Base-by-base conservation (phyloP, 2,888 invertebrate species). In the Geotrupes spiniger region DNA sequence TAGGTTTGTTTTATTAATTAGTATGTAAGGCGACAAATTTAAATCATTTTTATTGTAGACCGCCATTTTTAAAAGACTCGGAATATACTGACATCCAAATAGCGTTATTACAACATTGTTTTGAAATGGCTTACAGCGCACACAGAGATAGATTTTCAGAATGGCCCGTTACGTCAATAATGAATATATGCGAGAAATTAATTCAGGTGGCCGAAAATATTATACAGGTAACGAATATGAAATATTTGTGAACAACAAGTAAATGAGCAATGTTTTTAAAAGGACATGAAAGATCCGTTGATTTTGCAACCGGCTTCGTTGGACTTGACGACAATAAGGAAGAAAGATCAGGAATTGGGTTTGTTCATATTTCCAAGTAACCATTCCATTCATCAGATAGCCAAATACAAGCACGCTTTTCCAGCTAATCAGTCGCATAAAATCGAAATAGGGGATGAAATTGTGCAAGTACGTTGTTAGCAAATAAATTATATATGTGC, bases 371-470 rank as follows among this genome's bases (percentile, higher is more conserved):
- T 89, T 65, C 89, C 93, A 6, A 89, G 89, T 31, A 90, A 87
- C 73, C 88, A 87, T 71, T 84, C 86, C 0, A 79, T 84, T 55
- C 83, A 79, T 68, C 89, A 92, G 68, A 88, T 98, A 49, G 89
- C 89, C 11, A 89, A 90, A 67, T 88, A 96, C 43, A 91, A 92
- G 69, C 87, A 88, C 72, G 88, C 92, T 64, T 92, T 93, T 40
- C 92, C 94, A 1, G 94, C 96, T 29, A 93, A 95, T 74, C 84
- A 89, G 26, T 90, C 91, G 60, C 90, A 90, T 1, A 92, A 91
- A 75, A 87, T 98, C 64, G 94, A 94, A 73, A 88, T 89, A 61
- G 97, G 96, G 0, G 97, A 98, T 74, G 97, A 98, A 78, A 91
- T 98, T 60, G 88, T 97, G 31, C 92, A 94, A 79, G 91, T 91